Base-by-base conservation (phyloP, 1,140 invertebrate genomes). In the Ylistrum balloti region DNA sequence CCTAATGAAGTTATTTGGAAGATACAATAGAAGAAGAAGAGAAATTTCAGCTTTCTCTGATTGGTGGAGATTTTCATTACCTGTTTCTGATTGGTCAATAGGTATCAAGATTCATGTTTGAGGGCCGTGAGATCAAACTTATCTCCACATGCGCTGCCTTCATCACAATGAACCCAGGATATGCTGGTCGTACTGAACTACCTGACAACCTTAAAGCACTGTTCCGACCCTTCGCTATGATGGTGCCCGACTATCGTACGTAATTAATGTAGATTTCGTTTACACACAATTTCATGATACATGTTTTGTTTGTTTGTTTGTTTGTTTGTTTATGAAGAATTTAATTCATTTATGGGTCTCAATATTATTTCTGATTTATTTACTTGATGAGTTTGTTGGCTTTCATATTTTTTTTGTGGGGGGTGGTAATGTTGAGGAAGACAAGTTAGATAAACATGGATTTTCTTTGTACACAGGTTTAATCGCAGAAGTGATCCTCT, bases 401-500 rank as follows among this genome's bases (percentile, higher is more conserved):
- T 45, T 48, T 38, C 5, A 38, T 38, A 13, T 7, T 38, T 38
- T 5, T 38, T 38, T 38, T 38, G 35, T n/a, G n/a, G n/a, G n/a
- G n/a, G n/a, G n/a, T n/a, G n/a, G n/a, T n/a, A n/a, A n/a, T n/a
- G n/a, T n/a, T n/a, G n/a, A n/a, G 35, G 13, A 38, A 38, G 35
- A 38, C 35, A 38, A 13, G 5, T 5, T 38, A 5, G 5, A 38
- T 38, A 38, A 7, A 7, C 13, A 38, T 13, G 13, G 13, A 13
- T 9, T 45, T 45, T 17, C 41, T 74, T 74, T 87, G 56, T 38
- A 88, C 96, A 88, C 92, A 98, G 98, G 97, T 22, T 96, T 99
- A 13, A 99, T 99, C 93, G 98, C 98, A 33, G 98, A 99, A 96
- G 98, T 99, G 5, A 98, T 98, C 88, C 96, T 99, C 0, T 99